Evolutionary conservation across 2,113 vertebrate genomes (phyloP).

Genomic region (Sander lucioperca): DNA sequence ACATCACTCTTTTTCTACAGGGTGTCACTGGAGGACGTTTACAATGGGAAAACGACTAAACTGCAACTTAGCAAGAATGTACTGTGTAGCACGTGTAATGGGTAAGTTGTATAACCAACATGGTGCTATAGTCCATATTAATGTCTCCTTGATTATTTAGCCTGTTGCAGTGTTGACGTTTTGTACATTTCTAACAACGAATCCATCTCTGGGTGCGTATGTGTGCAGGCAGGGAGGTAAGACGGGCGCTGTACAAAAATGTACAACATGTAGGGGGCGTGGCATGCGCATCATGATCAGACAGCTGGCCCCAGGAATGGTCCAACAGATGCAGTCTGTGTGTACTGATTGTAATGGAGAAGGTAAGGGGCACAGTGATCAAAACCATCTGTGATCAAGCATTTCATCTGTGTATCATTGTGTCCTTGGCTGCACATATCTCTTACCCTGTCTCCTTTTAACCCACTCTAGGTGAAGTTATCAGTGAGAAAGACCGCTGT

Average conservation of each 20-base stretch:
- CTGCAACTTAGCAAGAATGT: conserved; percentile 99
- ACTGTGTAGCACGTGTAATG: conserved; percentile 95
- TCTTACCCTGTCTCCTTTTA: not conserved
- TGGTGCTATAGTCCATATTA: not conserved
- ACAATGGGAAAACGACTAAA: conserved; percentile 99
- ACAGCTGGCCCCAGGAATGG: conserved; percentile 98
- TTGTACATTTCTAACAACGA: not conserved
- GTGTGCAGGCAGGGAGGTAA: conserved; percentile 94
- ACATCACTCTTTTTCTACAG: conserved; percentile 74
- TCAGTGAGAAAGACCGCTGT: conserved; percentile 98
- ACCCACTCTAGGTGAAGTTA: conserved; percentile 91
- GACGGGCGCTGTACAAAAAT: conserved; percentile 96
- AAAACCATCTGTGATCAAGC: rapidly evolving
- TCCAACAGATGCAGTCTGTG: conserved; percentile 99
- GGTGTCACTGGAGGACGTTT: conserved; percentile 97
- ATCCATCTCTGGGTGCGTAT: not conserved
- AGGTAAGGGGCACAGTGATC: conserved; percentile 81
- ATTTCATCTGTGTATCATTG: not conserved
- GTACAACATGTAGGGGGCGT: conserved; percentile 92
- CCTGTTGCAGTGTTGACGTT: not conserved
- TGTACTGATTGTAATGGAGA: conserved; percentile 98
- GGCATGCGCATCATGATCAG: conserved; percentile 98
- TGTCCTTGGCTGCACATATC: not conserved
- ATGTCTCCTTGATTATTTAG: not conserved
- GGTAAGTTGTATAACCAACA: conserved; percentile 84